Base-by-base conservation (phyloP, 2,797 vertebrate genomes). In the Sebastes taczanowskii region DNA sequence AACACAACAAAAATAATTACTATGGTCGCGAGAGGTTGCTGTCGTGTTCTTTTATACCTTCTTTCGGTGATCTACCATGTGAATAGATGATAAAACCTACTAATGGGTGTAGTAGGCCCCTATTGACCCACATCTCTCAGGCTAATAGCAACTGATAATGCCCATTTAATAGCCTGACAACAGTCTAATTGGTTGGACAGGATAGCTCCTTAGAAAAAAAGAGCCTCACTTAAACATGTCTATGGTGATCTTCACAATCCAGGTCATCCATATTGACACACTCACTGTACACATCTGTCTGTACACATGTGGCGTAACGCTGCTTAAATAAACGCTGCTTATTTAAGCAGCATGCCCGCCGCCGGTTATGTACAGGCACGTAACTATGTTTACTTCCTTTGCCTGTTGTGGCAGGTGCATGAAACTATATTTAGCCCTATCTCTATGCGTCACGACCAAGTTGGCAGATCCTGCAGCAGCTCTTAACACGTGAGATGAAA, bases 391-490 rank as follows among this genome's bases (percentile, higher is more conserved):
- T 92, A 94, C 88, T 89, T 88, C 83, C 87, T 85, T 80, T 86
- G 89, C 88, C 89, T 90, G 81, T 86, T 86, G 86, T 88, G 89
- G 89, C 91, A 93, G 92, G 91, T 92, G 89, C 86, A 85, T 52
- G 62, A n/a, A 32, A 74, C 92, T 96, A 96, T 94, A 95, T 96
- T 95, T 95, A 96, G 93, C 91, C 63, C 72, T 83, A 91, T 95
- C 94, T 94, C 93, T 90, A 93, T 93, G 94, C 88, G 65, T 96
- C 94, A 93, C 80, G 74, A 89, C 88, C 83, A 91, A 86, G 91
- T 91, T 94, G 94, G 93, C 93, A 94, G 91, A 95, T 87, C 83
- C 82, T 77, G 88, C 80, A 78, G 90, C 67, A 88, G 80, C 73
- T 25, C 67, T 34, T 30, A 76, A 90, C 86, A 92, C 58, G 22